phyloP scores from a whole-genome alignment of 2,888 invertebrate species.

The Macrophya alboannulata region DNA sequence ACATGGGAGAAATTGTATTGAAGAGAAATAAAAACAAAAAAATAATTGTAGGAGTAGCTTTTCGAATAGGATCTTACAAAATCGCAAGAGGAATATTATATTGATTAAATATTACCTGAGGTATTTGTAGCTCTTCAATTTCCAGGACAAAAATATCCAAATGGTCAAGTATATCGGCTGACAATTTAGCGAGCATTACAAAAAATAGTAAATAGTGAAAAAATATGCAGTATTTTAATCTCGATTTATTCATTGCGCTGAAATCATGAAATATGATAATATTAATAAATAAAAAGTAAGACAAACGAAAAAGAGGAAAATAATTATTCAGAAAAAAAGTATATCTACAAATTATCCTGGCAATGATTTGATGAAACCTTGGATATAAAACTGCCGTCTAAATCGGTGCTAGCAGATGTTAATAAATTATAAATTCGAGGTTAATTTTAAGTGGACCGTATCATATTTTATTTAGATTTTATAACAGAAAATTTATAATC shows the following conservation, averaged over 20 bases:
- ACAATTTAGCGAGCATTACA: conserved; percentile 94
- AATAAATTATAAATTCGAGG: conserved; percentile 18
- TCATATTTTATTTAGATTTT: neutral
- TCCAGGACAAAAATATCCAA: conserved; percentile 96
- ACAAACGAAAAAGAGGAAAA: neutral
- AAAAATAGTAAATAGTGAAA: conserved; percentile 95
- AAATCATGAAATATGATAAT: conserved; percentile 74
- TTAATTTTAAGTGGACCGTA: neutral
- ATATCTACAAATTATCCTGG: neutral
- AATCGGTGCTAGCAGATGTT: neutral
- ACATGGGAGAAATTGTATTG: no score
- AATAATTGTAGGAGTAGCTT: neutral
- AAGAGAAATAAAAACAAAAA: no score
- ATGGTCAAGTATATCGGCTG: conserved; percentile 95
- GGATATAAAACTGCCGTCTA: neutral
- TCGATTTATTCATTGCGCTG: conserved; percentile 97
- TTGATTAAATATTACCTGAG: conserved; percentile 82
- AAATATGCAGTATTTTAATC: conserved; percentile 96
- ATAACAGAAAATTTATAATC: conserved; percentile 1
- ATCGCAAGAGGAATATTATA: neutral
- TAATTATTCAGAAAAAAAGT: neutral
- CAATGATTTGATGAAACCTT: neutral
- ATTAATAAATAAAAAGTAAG: conserved; percentile 29
- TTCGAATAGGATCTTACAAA: neutral
- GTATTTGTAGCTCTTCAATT: conserved; percentile 96